Percentiles rank a stretch among this genome's conserved stretches.
phyloP scores from a whole-genome alignment of 2,888 invertebrate genomes.

The Hydraecia micacea region DNA sequence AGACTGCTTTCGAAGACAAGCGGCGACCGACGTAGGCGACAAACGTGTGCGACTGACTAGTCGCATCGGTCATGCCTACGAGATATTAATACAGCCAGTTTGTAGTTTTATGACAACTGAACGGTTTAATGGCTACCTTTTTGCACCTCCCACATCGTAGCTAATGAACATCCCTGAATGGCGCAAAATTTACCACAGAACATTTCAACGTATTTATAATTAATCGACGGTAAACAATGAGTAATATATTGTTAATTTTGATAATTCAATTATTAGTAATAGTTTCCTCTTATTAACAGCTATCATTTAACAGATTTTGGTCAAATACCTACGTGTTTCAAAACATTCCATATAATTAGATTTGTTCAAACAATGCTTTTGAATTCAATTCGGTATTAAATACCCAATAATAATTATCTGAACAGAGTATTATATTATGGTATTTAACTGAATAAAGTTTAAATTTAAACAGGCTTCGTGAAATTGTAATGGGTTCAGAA shows the following conservation, averaged over 20 bases:
- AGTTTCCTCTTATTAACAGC: too few relatives aligned
- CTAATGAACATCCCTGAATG: background rate
- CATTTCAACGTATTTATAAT: background rate
- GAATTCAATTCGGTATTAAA: background rate
- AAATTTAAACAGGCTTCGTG: background rate
- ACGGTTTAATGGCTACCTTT: background rate
- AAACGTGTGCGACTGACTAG: background rate
- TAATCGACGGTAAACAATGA: background rate
- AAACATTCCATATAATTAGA: constrained; percentile 2
- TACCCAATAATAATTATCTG: background rate
- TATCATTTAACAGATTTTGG: background rate
- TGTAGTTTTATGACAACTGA: background rate
- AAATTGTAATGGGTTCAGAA: background rate
- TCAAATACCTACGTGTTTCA: background rate
- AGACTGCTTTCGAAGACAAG: background rate
- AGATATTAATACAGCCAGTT: background rate
- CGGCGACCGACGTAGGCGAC: background rate
- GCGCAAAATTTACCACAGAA: background rate
- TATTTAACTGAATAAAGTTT: too few relatives aligned
- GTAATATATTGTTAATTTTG: background rate
- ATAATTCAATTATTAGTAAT: background rate
- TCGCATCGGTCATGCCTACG: too few relatives aligned
- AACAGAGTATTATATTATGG: background rate
- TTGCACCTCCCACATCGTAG: background rate
- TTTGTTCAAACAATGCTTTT: background rate